Evolutionary conservation across 2,113 vertebrate genomes (phyloP), one percentile per base, ranked within the genome.

Genomic region (Rynchops niger): DNA sequence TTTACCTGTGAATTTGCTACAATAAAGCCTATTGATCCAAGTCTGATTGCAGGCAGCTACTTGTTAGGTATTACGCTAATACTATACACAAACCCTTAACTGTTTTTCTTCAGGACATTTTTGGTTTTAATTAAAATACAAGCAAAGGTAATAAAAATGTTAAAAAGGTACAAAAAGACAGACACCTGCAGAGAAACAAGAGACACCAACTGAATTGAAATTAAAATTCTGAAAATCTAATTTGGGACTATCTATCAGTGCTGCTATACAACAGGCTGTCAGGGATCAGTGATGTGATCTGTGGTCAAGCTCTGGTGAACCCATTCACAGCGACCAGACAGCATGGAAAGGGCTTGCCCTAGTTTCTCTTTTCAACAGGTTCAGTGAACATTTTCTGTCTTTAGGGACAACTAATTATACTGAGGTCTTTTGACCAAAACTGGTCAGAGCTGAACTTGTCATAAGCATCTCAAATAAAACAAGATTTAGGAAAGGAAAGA

Each of bases 121-220:
- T 93, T 40, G 5, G 32, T 42, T 92, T 83, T 86, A 93, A 88
- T 95, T 93, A 95, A 83, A 91, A 82, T 40, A 70, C 50, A 82
- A 79, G n/a, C 29, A 86, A 61, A 88, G 27, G 17, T 62, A 73
- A 72, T 92, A 65, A 78, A 90, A 71, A 66, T 11, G 16, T 40
- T 76, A 25, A 62, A 61, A 71, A 50, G 50, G 62, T 6, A n/a
- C 6, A 45, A 87, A 81, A 66, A 36, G 17, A 58, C 17, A 84
- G 63, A 58, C 11, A 56, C 20, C 56, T 49, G 55, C 50, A 73
- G 88, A 74, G 76, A 88, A 88, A 77, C 29, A 34, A 47, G 34
- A 82, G 43, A 19, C 32, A 63, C 10, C 18, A 40, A 70, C 5
- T 55, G 83, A 88, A 73, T 25, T 4, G 2, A 86, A 82, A 67